Base-by-base conservation (phyloP, 2,888 invertebrate species). In the Parascotia fuliginaria region DNA sequence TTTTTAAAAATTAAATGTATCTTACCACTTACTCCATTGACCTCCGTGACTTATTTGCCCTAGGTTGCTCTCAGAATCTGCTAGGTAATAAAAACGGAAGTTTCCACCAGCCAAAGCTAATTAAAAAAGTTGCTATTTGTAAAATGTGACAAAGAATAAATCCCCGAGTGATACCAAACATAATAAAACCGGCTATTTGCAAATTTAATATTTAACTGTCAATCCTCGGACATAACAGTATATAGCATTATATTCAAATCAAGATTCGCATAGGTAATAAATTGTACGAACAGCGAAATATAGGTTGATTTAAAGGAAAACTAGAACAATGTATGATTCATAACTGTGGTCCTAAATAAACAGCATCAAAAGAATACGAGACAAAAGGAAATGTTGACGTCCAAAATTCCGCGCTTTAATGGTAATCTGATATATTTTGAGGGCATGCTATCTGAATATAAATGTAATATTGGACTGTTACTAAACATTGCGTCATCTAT, bases 311-410 rank as follows among this genome's bases (percentile, higher is more conserved):
- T 28, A 49, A 54, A 47, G 9, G 28, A 7, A 12, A 49, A 62
- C 51, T 61, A 48, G 55, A 55, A 52, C 29, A 42, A 50, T 60
- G 15, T 60, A 41, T 60, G 47, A 33, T 39, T 32, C 42, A 12
- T 51, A 62, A 52, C 46, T 52, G 43, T 2, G 33, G 57, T 52
- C 57, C 57, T 66, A 46, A 66, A 66, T 62, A 62, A 61, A 33
- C 31, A 31, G 36, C 19, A 6, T 19, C 36, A 36, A 36, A 36
- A 16, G 12, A 16, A 36, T 19, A 19, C 33, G 28, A 34, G 37
- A 61, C 56, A 52, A 51, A 49, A 42, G 32, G 37, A 28, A 44
- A 57, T 62, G 47, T 46, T 66, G 49, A 42, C 46, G 36, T 52
- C 46, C 42, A 42, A 46, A 46, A 48, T 57, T 46, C 52, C 63